Evolutionary conservation across 2,113 vertebrate species (phyloP).

Genomic region (Leucopsar rothschildi): DNA sequence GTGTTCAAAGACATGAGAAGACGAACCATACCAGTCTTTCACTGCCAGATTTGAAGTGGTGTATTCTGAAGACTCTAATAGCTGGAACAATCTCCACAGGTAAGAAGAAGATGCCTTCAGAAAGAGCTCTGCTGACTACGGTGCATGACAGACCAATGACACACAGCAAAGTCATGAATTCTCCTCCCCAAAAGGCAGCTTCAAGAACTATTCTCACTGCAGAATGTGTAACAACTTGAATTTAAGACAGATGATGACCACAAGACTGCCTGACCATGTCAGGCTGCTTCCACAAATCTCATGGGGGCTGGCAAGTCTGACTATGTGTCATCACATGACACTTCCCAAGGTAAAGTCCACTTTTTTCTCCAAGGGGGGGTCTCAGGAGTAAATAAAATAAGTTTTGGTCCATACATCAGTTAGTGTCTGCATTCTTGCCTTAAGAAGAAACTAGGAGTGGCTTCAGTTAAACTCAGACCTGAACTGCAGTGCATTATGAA

Average conservation of each 20-base stretch:
- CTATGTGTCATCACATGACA: neutral
- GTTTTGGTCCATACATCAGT: neutral
- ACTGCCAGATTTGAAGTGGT: neutral
- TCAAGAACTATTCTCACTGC: neutral
- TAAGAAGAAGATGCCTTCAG: neutral
- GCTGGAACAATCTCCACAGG: neutral
- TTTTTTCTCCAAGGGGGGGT: neutral
- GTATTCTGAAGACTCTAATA: neutral
- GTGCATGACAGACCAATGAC: neutral
- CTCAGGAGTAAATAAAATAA: neutral
- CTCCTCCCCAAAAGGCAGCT: neutral
- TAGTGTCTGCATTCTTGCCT: neutral
- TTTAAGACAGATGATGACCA: neutral
- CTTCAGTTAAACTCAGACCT: neutral
- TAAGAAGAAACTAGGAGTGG: neutral
- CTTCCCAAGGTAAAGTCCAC: neutral
- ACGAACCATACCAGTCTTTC: neutral
- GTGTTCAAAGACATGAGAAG: neutral
- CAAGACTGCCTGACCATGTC: neutral
- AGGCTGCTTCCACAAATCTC: neutral
- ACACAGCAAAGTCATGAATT: neutral
- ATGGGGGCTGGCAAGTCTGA: neutral
- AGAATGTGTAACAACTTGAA: neutral
- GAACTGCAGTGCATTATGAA: neutral
- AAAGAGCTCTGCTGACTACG: neutral